Evolutionary conservation across 2,113 vertebrate genomes (phyloP), one percentile per base, ranked within the genome.

Genomic region (Pithys albifrons): DNA sequence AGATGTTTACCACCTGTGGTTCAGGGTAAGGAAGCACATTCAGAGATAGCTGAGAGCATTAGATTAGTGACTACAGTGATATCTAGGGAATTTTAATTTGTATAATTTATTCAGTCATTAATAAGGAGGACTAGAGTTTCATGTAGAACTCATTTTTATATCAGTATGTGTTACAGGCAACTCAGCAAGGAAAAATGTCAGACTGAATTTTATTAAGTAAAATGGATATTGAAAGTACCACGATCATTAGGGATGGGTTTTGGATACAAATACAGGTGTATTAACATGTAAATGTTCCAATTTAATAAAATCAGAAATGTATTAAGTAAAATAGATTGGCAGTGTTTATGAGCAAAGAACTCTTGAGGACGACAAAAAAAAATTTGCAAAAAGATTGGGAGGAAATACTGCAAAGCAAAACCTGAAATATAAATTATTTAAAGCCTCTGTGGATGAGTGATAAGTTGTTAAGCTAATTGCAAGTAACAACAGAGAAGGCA

Each of bases 71-170:
- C 93, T 94, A 66, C 58, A 91, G 69, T 61, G 69, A 72, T 94
- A 92, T 46, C 92, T 78, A 82, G 92, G 92, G 96, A 96, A 96
- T 96, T 96, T 95, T 96, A 96, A 96, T 97, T 95, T 92, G 88
- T 92, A 78, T 96, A 94, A 95, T 95, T 95, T 96, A 96, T 96
- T 95, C 95, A 94, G 6, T 92, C 88, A 87, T 93, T 94, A 90
- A 95, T 84, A 96, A 96, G 73, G 61, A 94, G 35, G 45, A 88
- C 95, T 86, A 57, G 49, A 85, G 25, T 75, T 94, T 87, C 87
- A 88, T 89, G 95, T 86, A 92, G 79, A 92, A 84, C 49, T 93
- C 86, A 95, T 93, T 96, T 97, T 94, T 96, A 27, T 92, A 93
- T 95, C 88, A 86, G 83, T 93, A 65, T 95, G 83, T 91, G 85